These are phyloP conservation scores for Rhyacichthys aspro DNA, from an alignment of 2,797 vertebrate species.

Conservation along the genomic window DNA sequence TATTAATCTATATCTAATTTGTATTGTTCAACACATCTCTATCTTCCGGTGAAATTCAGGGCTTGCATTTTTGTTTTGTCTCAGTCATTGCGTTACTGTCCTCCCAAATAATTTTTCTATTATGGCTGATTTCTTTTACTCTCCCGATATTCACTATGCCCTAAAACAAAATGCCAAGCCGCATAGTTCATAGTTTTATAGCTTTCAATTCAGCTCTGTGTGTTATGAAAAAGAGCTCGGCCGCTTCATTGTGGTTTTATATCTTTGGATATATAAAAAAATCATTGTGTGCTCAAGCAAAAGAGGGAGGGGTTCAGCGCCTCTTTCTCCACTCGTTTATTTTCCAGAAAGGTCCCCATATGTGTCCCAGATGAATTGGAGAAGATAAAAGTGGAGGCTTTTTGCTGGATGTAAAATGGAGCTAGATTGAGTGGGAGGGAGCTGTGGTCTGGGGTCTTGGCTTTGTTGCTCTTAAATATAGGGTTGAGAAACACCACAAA, in stretches of 20 bases:
- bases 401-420: slow-evolving; percentile 62
- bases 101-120: slow-evolving; percentile 3
- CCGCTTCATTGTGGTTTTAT: slow-evolving; percentile 42
- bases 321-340: slow-evolving; percentile 54
- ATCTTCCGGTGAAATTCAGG: not conserved
- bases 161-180: slow-evolving; percentile 7
- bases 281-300: slow-evolving; percentile 25
- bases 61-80: not conserved
- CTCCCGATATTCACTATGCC: slow-evolving; percentile 5
- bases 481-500: slow-evolving; percentile 73
- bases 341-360: slow-evolving; percentile 62
- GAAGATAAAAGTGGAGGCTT: slow-evolving; percentile 61
- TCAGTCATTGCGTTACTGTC: not conserved
- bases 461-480: slow-evolving; percentile 78
- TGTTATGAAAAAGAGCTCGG: slow-evolving; percentile 24
- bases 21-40: not conserved
- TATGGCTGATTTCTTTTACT: slow-evolving; percentile 4
- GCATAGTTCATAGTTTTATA: slow-evolving; percentile 19
- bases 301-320: slow-evolving; percentile 13
- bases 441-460: slow-evolving; percentile 69
- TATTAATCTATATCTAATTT: not conserved
- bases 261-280: slow-evolving; percentile 41
- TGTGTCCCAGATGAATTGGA: slow-evolving; percentile 69
- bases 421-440: slow-evolving; percentile 68
- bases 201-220: slow-evolving; percentile 32